phyloP scores from a whole-genome alignment of 1,140 invertebrate genomes.

The Bombus haemorrhoidalis region DNA sequence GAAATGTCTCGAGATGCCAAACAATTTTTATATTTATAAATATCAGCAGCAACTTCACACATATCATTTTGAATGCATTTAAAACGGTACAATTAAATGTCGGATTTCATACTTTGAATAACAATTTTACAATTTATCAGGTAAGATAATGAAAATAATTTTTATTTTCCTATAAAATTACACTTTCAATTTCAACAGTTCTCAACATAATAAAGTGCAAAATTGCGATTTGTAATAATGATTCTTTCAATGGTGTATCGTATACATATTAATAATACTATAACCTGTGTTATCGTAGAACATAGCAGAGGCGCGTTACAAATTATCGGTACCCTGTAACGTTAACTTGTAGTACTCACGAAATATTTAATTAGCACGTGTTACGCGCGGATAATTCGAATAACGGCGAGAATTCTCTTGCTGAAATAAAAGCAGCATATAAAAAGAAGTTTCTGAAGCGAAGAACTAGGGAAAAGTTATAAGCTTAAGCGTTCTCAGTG shows the following conservation, averaged over 20 bases:
- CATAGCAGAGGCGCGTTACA: background rate
- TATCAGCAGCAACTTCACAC: slow-evolving; percentile 14
- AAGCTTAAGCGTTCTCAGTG: background rate
- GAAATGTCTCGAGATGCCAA: too few relatives aligned
- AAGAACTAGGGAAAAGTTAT: slow-evolving; percentile 30
- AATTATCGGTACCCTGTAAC: background rate
- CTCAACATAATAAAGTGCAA: too few relatives aligned
- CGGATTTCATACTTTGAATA: background rate
- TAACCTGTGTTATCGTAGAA: slow-evolving; percentile 19
- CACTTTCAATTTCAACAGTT: background rate
- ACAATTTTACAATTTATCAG: background rate
- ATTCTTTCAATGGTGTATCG: background rate
- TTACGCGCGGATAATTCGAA: background rate
- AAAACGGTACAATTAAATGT: background rate
- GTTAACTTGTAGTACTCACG: background rate
- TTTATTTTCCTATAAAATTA: background rate
- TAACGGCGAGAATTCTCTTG: background rate
- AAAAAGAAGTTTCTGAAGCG: background rate
- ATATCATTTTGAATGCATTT: slow-evolving; percentile 18
- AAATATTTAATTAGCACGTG: background rate
- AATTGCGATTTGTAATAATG: background rate
- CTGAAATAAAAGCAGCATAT: background rate
- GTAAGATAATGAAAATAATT: background rate
- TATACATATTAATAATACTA: background rate
- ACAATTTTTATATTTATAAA: slow-evolving; percentile 1